A percentile compares a stretch with the other conserved stretches of the same genome.
Conservation (phyloP, 2,888 invertebrate genomes). For the Lysandra coridon region DNA sequence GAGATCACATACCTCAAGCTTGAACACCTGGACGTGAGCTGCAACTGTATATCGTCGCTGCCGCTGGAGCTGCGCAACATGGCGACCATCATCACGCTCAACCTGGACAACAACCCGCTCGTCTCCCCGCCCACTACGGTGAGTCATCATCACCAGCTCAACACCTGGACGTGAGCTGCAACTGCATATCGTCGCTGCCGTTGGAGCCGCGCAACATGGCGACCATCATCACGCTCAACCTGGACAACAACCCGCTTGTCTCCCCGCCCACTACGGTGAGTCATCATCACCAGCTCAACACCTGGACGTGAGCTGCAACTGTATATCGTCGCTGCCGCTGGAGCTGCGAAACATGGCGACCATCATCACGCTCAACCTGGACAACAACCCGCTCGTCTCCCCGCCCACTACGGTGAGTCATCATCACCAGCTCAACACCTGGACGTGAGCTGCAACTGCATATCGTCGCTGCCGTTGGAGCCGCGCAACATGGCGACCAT, state of each 20-base stretch:
- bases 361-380: constrained; percentile 83
- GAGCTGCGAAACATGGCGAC: constrained; percentile 91
- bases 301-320: constrained; percentile 94
- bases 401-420: too few relatives aligned
- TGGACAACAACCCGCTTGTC: constrained; percentile 93
- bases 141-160: constrained; percentile 67
- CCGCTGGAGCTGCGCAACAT: constrained; percentile 94
- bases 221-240: constrained; percentile 88
- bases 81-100: constrained; percentile 89
- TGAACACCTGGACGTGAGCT: constrained; percentile 92
- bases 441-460: constrained; percentile 91
- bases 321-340: constrained; percentile 92
- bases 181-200: constrained; percentile 93
- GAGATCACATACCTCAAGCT: constrained; percentile 93
- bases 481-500: constrained; percentile 92
- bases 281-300: constrained; percentile 62
- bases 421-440: too few relatives aligned
- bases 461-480: constrained; percentile 92
- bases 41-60: constrained; percentile 93
- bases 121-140: constrained; percentile 96
- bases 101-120: constrained; percentile 93
- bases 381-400: too few relatives aligned
- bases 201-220: constrained; percentile 93
- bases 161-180: constrained; percentile 93
- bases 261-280: constrained; percentile 96